Base-by-base conservation (phyloP, 2,888 invertebrate genomes). In the Pseudolycoriella hygida region DNA sequence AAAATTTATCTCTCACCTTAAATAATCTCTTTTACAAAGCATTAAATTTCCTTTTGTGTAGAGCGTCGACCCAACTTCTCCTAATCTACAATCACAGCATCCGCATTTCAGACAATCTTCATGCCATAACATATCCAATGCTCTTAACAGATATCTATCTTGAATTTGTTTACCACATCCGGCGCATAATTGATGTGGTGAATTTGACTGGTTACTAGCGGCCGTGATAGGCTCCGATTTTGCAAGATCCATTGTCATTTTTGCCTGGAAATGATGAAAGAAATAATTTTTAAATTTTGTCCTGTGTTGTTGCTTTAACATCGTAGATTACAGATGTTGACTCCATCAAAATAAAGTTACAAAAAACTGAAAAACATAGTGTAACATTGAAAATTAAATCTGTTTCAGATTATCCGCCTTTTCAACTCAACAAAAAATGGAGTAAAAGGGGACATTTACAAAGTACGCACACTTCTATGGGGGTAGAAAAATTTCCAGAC, bases 61-160 rank as follows among this genome's bases (percentile, higher is more conserved):
- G 44, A 96, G 76, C 32, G 93, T 90, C 51, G 89, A 88, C 17
- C 96, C 96, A 42, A 94, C 93, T 66, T 96, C 94, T 17, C 94
- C 96, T 47, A 96, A 76, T 45, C 94, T 76, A 62, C 94, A 94
- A 68, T 94, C 92, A 67, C 96, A 96, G 69, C 94, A 94, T 55
- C 90, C 89, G 62, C 92, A 92, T 67, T 94, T 96, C 49, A 96
- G 76, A 64, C 96, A 96, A 69, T 96, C 94, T 65, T 96, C 96
- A 66, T 96, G 96, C 94, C 96, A 96, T 60, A 82, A 80, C 68
- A 88, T 78, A 64, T 94, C 93, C 58, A 94, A 67, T 2, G 94
- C 93, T 64, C 89, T 88, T 57, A 94, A 75, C 53, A 93, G 73
- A 64, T 78, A 92, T 56, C 89, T 76, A 64, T 92, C 94, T 32